Base-by-base conservation (phyloP, 2,797 vertebrate genomes). In the Setipinna tenuifilis region DNA sequence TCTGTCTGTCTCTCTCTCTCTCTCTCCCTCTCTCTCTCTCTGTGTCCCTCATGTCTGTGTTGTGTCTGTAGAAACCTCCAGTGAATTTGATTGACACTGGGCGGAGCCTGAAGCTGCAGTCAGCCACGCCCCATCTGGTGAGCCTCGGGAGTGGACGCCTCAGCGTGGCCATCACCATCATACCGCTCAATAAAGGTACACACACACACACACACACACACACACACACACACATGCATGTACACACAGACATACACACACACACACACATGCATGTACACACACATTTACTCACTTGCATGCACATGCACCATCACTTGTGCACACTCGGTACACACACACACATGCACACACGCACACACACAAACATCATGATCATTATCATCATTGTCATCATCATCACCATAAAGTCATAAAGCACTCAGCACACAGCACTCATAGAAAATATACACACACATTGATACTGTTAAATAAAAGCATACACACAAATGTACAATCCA, bases 71-170 rank as follows among this genome's bases (percentile, higher is more conserved):
- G 88, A 86, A 88, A 65, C 80, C 88, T 10, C 65, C 87, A 3
- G 62, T 92, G 86, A 85, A 90, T 57, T 75, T 90, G n/a, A 87
- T 86, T 61, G 87, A 91, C 59, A 90, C 85, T 14, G 87, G 87
- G 65, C 83, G 89, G 50, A 88, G 88, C 21, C 84, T 90, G 58
- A 90, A 89, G 75, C 83, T 90, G 80, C 86, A 88, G 50, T 84
- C 87, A 21, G 83, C 85, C 59, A 87, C 83, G n/a, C 89, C 90
- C n/a, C 88, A 90, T 62, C 82, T 91, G 84, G 89, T 91, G 78
- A 88, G 89, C 31, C 80, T 89, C 21, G 87, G 87, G 0, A 88
- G 87, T n/a, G 88, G 86, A 0, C 88, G 83, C n/a, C 86, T 89
- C 11, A 89, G 86, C 2, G 85, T 89, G 1, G 89, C 87, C 44